Percentiles rank a stretch among this genome's conserved stretches.
Conservation (phyloP, 2,888 invertebrate species). For the Eledone cirrhosa region DNA sequence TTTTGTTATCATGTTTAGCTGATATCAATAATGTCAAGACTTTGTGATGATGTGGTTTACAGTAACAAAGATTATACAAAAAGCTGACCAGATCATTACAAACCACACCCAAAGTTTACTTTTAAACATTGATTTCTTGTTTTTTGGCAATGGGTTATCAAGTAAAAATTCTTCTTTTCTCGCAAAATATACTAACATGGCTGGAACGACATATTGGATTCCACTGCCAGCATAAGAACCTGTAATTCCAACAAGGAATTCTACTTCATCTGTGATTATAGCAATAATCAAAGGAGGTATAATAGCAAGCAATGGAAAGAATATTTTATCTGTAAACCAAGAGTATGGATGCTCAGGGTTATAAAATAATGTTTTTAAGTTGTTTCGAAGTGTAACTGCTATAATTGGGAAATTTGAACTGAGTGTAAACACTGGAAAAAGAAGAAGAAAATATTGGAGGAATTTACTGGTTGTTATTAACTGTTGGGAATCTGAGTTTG, state of each 20-base stretch:
- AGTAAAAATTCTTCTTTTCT: conserved; percentile 42
- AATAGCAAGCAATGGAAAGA: conserved; percentile 86
- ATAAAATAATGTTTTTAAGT: conserved; percentile 75
- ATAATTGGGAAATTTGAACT: conserved; percentile 97
- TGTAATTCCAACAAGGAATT: conserved; percentile 78
- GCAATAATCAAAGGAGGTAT: conserved; percentile 87
- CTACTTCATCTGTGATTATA: conserved; percentile 84
- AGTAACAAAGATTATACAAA: conserved; percentile 86
- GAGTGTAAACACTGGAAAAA: conserved; percentile 95
- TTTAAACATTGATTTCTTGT: conserved; percentile 84
- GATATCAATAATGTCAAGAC: too few species aligned
- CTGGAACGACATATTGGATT: conserved; percentile 94
- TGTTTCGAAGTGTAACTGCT: conserved; percentile 93
- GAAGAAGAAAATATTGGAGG: conserved; percentile 87
- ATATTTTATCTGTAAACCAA: conserved; percentile 68
- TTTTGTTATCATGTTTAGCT: too few species aligned
- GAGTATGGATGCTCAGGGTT: conserved; percentile 43
- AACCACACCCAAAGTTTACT: conserved; percentile 82
- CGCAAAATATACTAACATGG: conserved; percentile 74
- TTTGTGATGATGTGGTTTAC: conserved; percentile 72
- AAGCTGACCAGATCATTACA: conserved; percentile 83
- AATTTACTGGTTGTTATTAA: conserved; percentile 65
- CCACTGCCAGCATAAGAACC: conserved; percentile 94
- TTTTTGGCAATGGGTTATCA: conserved; percentile 58
- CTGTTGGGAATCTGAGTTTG: conserved; percentile 47